These are phyloP conservation scores for Herpailurus yagouaroundi DNA, from an alignment of 2,113 vertebrate genomes.

Conservation along the genomic window DNA sequence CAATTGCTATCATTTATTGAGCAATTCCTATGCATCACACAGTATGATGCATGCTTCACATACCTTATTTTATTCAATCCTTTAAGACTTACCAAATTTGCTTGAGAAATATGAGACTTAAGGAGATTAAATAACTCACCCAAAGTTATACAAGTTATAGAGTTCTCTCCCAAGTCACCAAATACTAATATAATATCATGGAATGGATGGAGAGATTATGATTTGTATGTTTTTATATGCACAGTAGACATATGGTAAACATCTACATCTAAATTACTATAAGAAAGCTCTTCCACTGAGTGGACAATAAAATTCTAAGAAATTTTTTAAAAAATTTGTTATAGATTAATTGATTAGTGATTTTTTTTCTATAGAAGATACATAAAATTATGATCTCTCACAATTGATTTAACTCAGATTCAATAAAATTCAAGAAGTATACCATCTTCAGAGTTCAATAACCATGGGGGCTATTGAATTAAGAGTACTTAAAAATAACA, in stretches of 20 bases:
- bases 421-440: not conserved
- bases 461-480: not conserved
- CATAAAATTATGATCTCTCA: not conserved
- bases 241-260: not conserved
- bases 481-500: not conserved
- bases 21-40: not conserved
- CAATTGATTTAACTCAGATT: not conserved
- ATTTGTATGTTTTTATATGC: not conserved
- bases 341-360: not conserved
- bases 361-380: not conserved
- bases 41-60: not conserved
- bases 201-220: not conserved
- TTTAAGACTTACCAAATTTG: not conserved
- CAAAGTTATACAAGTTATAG: not conserved
- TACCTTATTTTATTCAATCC: not conserved
- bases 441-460: not conserved
- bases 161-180: not conserved
- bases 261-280: not conserved
- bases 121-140: not conserved
- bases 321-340: not conserved
- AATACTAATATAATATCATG: not conserved
- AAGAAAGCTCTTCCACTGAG: not conserved
- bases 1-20: not conserved
- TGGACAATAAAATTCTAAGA: not conserved
- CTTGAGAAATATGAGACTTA: not conserved